Evolutionary conservation across 2,888 invertebrate species (phyloP).

Genomic region (Muschampia plurimacula): DNA sequence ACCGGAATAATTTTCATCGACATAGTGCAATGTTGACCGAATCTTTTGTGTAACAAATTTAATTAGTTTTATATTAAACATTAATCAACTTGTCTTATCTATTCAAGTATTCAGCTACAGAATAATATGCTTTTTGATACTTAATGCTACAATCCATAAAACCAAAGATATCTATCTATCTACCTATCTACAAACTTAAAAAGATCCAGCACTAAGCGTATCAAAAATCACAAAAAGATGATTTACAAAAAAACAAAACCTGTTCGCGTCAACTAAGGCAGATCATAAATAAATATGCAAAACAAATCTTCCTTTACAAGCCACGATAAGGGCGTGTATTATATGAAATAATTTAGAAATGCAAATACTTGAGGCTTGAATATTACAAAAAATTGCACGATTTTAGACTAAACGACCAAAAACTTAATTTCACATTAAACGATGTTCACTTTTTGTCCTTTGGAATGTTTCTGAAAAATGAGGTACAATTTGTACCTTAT

Average conservation of each 20-base stretch:
- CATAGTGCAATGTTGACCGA: too few relatives aligned
- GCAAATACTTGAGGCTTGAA: slow-evolving; percentile 25
- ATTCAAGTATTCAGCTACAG: too few relatives aligned
- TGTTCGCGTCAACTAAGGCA: background rate
- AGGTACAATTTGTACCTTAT: slow-evolving; percentile 16
- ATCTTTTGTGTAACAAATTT: too few relatives aligned
- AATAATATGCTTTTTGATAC: too few relatives aligned
- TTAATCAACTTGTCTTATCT: too few relatives aligned
- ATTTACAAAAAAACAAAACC: background rate
- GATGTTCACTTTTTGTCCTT: slow-evolving; percentile 24
- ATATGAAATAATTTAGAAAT: slow-evolving; percentile 34
- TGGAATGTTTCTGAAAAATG: slow-evolving; percentile 3
- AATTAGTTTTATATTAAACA: too few relatives aligned
- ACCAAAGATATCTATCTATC: too few relatives aligned
- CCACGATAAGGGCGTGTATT: slow-evolving; percentile 15
- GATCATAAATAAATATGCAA: background rate
- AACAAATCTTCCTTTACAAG: slow-evolving; percentile 8
- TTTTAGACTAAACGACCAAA: slow-evolving; percentile 27
- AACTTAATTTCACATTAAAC: slow-evolving; percentile 35
- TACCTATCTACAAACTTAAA: too few relatives aligned
- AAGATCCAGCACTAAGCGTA: too few relatives aligned
- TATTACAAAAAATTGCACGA: slow-evolving; percentile 24
- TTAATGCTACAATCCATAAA: too few relatives aligned
- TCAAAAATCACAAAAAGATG: too few relatives aligned
- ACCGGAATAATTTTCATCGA: too few relatives aligned